Evolutionary conservation across 2,797 vertebrate genomes (phyloP).

Genomic region (Holocentrus rufus): DNA sequence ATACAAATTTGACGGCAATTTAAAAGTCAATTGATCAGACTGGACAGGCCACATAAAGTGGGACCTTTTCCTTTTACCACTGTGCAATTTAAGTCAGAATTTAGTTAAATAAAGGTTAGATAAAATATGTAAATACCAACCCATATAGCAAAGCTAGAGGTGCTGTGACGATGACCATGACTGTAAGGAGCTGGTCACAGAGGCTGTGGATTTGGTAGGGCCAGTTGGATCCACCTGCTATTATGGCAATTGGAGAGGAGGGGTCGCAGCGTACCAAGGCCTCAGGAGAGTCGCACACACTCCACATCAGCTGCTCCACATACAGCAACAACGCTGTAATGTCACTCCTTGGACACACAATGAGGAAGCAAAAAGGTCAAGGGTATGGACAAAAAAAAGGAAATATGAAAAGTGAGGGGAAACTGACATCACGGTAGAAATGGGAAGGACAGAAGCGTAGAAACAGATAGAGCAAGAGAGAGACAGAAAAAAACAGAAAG

Average conservation of each 20-base stretch:
- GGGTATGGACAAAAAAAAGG: constrained; percentile 27
- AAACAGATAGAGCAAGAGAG: no score
- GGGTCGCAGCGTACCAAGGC: constrained; percentile 79
- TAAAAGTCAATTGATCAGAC: no score
- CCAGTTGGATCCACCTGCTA: constrained; percentile 68
- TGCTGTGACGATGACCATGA: constrained; percentile 86
- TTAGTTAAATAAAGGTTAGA: no score
- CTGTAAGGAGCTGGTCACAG: constrained; percentile 89
- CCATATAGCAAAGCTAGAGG: constrained; percentile 86
- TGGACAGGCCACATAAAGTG: no score
- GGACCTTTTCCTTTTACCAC: no score
- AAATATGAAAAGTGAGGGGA: constrained; percentile 31
- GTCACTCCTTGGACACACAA: constrained; percentile 84
- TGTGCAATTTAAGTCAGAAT: no score
- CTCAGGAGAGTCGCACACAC: constrained; percentile 84
- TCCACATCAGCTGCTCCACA: constrained; percentile 91
- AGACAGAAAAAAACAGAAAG: not conserved
- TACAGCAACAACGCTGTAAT: constrained; percentile 88
- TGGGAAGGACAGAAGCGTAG: no score
- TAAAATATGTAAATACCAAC: constrained; percentile 73
- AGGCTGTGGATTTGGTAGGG: constrained; percentile 88
- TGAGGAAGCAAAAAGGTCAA: constrained; percentile 9
- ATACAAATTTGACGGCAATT: no score
- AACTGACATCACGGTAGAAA: not conserved
- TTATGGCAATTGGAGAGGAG: constrained; percentile 62